Conservation (phyloP, 2,113 vertebrate genomes). For the Leuciscus idus region DNA sequence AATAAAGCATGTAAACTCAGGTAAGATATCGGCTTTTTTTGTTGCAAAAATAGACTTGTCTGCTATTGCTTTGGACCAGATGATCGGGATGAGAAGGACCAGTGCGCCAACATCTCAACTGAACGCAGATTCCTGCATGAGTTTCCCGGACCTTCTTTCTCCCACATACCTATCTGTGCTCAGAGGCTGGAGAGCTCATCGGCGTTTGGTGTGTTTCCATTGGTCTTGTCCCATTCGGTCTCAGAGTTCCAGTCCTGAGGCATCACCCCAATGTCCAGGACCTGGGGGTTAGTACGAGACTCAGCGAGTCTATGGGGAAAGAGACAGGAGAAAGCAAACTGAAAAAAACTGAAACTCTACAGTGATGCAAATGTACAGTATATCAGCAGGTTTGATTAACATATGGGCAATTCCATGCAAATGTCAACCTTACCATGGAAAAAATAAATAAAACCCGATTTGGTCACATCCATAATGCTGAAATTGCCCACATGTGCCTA, state of each 20-base stretch:
- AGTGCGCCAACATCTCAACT: neutral
- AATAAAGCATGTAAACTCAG: conserved; percentile 34
- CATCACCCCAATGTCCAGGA: conserved; percentile 88
- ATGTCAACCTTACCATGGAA: neutral
- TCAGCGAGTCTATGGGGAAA: conserved; percentile 82
- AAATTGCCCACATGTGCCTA: neutral
- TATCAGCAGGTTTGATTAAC: neutral
- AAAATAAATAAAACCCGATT: neutral
- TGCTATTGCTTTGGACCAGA: conserved; percentile 61
- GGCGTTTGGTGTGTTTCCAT: conserved; percentile 57
- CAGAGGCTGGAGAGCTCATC: conserved; percentile 63
- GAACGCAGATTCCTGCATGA: neutral
- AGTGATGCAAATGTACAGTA: neutral
- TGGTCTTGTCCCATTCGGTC: conserved; percentile 76
- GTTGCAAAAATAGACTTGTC: neutral
- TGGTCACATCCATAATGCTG: neutral
- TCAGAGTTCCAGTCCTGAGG: conserved; percentile 79
- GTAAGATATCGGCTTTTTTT: neutral
- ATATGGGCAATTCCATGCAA: conserved; percentile 2
- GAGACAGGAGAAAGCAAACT: neutral
- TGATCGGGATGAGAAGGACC: neutral
- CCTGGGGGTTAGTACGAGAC: conserved; percentile 89
- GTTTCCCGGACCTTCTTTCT: conserved; percentile 22
- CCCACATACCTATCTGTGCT: conserved; percentile 47
- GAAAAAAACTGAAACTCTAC: neutral